A percentile compares a stretch with the other conserved stretches of the same genome.
These are phyloP conservation scores for Choloepus didactylus DNA, from an alignment of 2,797 vertebrate genomes.

Conservation along the genomic window DNA sequence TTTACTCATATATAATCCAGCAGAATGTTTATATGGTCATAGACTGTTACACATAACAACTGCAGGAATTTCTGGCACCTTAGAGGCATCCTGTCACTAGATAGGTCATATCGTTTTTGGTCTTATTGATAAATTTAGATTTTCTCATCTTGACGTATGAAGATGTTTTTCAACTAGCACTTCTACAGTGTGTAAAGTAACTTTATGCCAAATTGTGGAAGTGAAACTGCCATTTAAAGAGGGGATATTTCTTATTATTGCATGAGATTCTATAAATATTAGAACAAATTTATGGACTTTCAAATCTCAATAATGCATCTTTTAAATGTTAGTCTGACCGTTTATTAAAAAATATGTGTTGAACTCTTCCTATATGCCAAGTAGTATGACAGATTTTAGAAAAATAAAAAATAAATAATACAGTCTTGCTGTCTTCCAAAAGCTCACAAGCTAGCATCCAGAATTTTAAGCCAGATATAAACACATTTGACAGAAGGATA, in stretches of 20 bases:
- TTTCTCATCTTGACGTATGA: constrained; percentile 49
- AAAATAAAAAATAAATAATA: constrained; percentile 62
- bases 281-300: constrained; percentile 40
- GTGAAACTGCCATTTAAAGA: constrained; percentile 33
- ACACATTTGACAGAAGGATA: constrained; percentile 38
- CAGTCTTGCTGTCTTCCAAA: constrained; percentile 38
- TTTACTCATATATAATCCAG: neutral
- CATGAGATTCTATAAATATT: neutral
- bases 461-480: constrained; percentile 46
- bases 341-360: constrained; percentile 70
- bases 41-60: neutral
- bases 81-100: neutral
- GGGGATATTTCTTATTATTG: constrained; percentile 33
- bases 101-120: neutral
- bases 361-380: neutral
- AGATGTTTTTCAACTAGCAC: constrained; percentile 3
- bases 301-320: neutral
- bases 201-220: constrained; percentile 38
- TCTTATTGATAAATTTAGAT: neutral
- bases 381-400: constrained; percentile 18
- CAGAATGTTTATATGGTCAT: neutral
- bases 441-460: neutral
- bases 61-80: neutral
- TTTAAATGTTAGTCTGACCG: constrained; percentile 28
- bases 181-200: constrained; percentile 38